Conservation (phyloP, 92 coral and sea anemone species). For the Epizoanthus rinbou region DNA sequence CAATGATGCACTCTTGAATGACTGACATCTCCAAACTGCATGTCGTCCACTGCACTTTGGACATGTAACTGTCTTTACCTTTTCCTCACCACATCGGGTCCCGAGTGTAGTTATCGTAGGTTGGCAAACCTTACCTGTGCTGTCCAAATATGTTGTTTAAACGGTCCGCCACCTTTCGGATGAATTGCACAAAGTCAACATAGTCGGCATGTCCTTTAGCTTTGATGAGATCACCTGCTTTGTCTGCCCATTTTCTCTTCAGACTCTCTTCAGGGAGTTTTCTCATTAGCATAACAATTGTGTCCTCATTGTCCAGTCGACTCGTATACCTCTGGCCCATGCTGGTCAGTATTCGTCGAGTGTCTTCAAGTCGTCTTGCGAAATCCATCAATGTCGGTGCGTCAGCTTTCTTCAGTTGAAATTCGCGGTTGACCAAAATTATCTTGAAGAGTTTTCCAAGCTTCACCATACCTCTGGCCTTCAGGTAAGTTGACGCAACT, state of each 20-base stretch:
- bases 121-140: background rate
- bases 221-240: slow-evolving; percentile 74
- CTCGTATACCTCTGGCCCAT: slow-evolving; percentile 62
- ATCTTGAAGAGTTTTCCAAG: slow-evolving; percentile 48
- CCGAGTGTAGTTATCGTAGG: slow-evolving; percentile 7
- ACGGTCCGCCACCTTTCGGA: slow-evolving; percentile 46
- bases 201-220: slow-evolving; percentile 49
- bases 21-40: slow-evolving; percentile 26
- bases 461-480: slow-evolving; percentile 49
- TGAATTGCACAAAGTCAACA: slow-evolving; percentile 57
- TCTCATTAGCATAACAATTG: slow-evolving; percentile 67
- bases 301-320: slow-evolving; percentile 74
- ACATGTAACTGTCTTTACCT: background rate
- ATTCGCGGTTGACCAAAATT: slow-evolving; percentile 55
- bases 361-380: slow-evolving; percentile 54
- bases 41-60: slow-evolving; percentile 29
- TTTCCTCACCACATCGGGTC: slow-evolving; percentile 14
- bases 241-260: slow-evolving; percentile 73
- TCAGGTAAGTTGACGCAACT: slow-evolving; percentile 61
- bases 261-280: slow-evolving; percentile 73
- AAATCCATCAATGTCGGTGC: slow-evolving; percentile 54
- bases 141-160: slow-evolving; percentile 57
- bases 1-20: background rate
- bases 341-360: slow-evolving; percentile 56
- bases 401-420: slow-evolving; percentile 46